phyloP scores from a whole-genome alignment of 2,888 invertebrate species.

The Machimus rusticus region DNA sequence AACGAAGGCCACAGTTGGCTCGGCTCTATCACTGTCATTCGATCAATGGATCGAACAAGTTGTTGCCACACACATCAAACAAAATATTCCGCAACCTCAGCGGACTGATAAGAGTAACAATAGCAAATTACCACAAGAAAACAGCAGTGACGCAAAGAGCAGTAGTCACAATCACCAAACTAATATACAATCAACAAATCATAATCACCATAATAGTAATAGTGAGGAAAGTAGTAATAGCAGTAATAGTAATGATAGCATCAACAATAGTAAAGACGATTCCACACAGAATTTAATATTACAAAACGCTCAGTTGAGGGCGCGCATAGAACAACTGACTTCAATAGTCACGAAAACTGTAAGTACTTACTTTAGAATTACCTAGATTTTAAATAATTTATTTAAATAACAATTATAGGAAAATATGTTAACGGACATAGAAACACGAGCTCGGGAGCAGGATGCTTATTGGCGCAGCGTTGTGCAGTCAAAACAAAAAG shows the following conservation, averaged over 20 bases:
- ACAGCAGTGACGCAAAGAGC: conserved; percentile 52
- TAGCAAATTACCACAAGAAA: not conserved
- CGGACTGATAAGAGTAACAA: not conserved
- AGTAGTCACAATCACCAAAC: conserved; percentile 55
- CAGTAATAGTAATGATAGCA: conserved; percentile 48
- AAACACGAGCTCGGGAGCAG: conserved; percentile 59
- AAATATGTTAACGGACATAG: conserved; percentile 60
- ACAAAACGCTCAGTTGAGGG: conserved; percentile 72
- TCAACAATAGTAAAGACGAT: conserved; percentile 49
- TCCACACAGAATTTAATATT: conserved; percentile 63
- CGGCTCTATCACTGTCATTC: conserved; percentile 57
- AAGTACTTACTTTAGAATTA: conserved; percentile 56
- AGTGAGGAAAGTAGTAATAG: conserved; percentile 51
- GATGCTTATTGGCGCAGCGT: conserved; percentile 61
- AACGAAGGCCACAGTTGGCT: conserved; percentile 54
- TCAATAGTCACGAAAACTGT: conserved; percentile 80
- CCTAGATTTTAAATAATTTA: not conserved
- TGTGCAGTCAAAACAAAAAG: conserved; percentile 59
- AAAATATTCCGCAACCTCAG: conserved; percentile 50
- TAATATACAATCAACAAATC: conserved; percentile 30
- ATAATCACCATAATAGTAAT: conserved; percentile 46
- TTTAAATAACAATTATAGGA: conserved; percentile 52
- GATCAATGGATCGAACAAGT: conserved; percentile 61
- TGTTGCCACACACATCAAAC: conserved; percentile 56
- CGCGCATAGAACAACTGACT: conserved; percentile 74